Conservation (phyloP, 1,140 invertebrate genomes). For the Magallana ariakensis region DNA sequence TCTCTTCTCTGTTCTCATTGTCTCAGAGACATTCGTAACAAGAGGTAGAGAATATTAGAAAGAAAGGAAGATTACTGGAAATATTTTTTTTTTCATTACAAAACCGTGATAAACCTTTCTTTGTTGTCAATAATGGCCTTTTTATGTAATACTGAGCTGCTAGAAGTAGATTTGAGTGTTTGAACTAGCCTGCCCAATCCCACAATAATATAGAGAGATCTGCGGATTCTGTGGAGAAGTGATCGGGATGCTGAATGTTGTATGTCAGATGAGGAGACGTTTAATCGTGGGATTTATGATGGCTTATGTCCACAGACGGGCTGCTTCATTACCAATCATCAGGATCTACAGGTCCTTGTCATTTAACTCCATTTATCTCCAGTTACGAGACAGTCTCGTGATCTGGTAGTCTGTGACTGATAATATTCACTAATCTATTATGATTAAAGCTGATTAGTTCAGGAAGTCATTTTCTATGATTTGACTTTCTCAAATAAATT, state of each 20-base stretch:
- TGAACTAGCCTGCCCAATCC: not conserved
- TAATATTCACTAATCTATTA: not conserved
- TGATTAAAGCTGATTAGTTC: not conserved
- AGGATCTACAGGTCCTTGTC: not conserved
- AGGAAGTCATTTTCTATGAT: not conserved
- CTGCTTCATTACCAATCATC: not conserved
- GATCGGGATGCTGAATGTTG: not conserved
- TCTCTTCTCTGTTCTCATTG: too few relatives aligned
- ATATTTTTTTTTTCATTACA: too few relatives aligned
- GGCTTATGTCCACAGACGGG: not conserved
- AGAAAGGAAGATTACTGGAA: not conserved
- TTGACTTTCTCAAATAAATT: not conserved
- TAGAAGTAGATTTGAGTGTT: not conserved
- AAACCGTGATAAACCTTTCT: not conserved
- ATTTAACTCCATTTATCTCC: not conserved
- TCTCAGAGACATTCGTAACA: too few relatives aligned
- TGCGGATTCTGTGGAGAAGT: not conserved
- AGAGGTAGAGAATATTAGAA: not conserved
- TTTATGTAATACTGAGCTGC: not conserved
- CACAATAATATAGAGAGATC: not conserved
- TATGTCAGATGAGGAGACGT: not conserved
- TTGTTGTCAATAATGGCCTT: not conserved
- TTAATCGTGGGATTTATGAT: constrained; percentile 25
- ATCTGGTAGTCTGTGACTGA: not conserved
- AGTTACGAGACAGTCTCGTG: not conserved